These are phyloP conservation scores for Epistrophe grossulariae DNA, from an alignment of 2,888 invertebrate genomes.

Conservation along the genomic window DNA sequence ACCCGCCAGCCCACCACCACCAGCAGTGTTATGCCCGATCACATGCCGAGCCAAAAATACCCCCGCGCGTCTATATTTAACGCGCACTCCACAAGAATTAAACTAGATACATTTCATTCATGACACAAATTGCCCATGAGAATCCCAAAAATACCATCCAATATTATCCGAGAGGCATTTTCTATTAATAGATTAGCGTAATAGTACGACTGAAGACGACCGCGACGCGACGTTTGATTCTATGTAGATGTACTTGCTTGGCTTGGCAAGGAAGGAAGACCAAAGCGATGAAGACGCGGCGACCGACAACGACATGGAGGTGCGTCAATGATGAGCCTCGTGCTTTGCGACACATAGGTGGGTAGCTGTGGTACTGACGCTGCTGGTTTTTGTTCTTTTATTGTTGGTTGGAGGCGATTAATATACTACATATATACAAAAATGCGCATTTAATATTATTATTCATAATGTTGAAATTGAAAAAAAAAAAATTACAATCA, in stretches of 20 bases:
- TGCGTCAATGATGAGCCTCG: slow-evolving; percentile 72
- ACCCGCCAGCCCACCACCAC: slow-evolving; percentile 5
- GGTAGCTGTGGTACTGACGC: slow-evolving; percentile 37
- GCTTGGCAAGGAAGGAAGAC: background rate
- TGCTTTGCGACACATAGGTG: slow-evolving; percentile 69
- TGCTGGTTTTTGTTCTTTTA: slow-evolving; percentile 32
- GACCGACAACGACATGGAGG: slow-evolving; percentile 56
- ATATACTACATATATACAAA: no score
- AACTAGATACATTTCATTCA: slow-evolving; percentile 76
- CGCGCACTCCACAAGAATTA: slow-evolving; percentile 57
- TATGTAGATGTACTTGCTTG: background rate
- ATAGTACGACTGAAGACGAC: slow-evolving; percentile 36
- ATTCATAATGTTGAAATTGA: slow-evolving; percentile 23
- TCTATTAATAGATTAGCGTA: slow-evolving; percentile 69
- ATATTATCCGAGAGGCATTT: slow-evolving; percentile 60
- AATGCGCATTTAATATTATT: slow-evolving; percentile 65
- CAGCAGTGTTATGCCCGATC: slow-evolving; percentile 50
- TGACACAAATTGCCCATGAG: slow-evolving; percentile 76
- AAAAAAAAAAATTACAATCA: slow-evolving; percentile 30
- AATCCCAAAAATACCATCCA: slow-evolving; percentile 72
- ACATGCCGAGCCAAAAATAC: slow-evolving; percentile 72
- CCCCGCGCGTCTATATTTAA: slow-evolving; percentile 65
- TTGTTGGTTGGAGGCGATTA: slow-evolving; percentile 59
- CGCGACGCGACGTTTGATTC: no score
- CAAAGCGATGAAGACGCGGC: slow-evolving; percentile 23